Base-by-base conservation (phyloP, 92 coral and sea anemone species). In the Epizoanthus illoricatus region DNA sequence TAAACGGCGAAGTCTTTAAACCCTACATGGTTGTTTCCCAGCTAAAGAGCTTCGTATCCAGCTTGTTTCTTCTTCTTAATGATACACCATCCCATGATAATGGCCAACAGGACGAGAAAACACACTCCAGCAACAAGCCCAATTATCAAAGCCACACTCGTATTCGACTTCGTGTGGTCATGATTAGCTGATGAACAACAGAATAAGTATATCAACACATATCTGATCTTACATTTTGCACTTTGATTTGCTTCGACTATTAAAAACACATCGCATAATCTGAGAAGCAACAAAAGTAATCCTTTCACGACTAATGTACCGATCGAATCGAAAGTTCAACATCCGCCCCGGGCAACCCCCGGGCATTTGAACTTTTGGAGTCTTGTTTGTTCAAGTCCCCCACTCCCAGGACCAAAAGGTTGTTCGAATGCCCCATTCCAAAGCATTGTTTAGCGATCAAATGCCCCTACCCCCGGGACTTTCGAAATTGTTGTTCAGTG, bases 71-170 rank as follows among this genome's bases (percentile, higher is more conserved):
- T 18, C 45, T 39, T 61, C 69, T 76, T 76, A 21, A 36, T 7
- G 24, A 61, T 7, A 61, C 81, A 76, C 21, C 47, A 76, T 47
- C 56, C 69, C 5, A 40, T 11, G 56, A 76, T 3, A 52, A 76
- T 76, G 81, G 68, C 68, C 7, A 76, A 24, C 69, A 76, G 69
- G 16, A 76, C 20, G 7, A 76, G 40, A 41, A 76, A 13, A 61
- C 81, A 76, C 19, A 40, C 81, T 5, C 81, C 57, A 3, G 61
- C 16, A 18, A 41, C 81, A 18, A 76, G 61, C 11, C 61, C 56
- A 39, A 76, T 41, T 12, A 76, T 76, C 57, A 52, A 52, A 52
- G 56, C 56, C 56, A 52, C 56, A 52, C 15, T 52, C 3, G 13
- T 2, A 52, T 61, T 41, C 17, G 55, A n/a, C 56, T 59, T 61